phyloP scores from a whole-genome alignment of 2,113 vertebrate genomes.

The Abramis brama region DNA sequence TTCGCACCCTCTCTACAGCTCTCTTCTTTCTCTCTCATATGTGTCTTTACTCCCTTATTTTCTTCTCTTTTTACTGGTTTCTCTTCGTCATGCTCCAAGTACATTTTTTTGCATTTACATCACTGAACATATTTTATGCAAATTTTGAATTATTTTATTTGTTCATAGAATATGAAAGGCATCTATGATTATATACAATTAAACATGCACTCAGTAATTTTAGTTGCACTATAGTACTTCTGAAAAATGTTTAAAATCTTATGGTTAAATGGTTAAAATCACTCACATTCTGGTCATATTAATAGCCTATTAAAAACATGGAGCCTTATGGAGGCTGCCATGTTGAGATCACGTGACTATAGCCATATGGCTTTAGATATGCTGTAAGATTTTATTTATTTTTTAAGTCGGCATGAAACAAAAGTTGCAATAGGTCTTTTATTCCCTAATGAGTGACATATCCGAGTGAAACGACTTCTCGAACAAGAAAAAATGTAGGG shows the following conservation, averaged over 20 bases:
- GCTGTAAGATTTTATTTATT: background rate
- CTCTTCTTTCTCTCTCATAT: background rate
- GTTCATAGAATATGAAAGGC: no score
- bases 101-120: no score
- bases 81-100: no score
- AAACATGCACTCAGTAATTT: background rate
- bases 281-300: background rate
- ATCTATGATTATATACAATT: background rate
- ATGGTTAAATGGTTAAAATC: background rate
- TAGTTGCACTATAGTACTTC: background rate
- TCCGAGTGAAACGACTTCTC: no score
- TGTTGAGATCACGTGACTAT: background rate
- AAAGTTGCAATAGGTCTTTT: no score
- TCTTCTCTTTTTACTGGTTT: background rate
- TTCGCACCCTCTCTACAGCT: background rate
- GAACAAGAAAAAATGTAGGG: no score
- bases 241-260: background rate
- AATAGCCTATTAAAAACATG: background rate
- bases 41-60: no score
- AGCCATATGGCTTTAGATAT: background rate
- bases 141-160: no score
- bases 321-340: background rate
- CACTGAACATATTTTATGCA: no score
- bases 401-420: no score
- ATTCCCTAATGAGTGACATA: no score